Evolutionary conservation across 2,888 invertebrate species (phyloP).

Genomic region (Pheosia gnoma): DNA sequence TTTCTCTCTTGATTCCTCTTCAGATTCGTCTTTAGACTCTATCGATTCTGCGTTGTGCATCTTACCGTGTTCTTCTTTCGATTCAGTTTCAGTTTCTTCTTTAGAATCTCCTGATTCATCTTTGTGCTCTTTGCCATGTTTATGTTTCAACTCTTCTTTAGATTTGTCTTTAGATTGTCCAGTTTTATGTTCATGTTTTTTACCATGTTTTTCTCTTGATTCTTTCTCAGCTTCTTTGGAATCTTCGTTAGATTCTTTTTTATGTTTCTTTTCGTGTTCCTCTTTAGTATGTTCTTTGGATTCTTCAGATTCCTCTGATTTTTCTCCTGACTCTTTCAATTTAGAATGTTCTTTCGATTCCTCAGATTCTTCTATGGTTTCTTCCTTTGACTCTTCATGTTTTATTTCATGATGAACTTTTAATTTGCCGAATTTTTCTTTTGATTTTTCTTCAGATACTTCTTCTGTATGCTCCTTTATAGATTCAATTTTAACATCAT

Average conservation of each 20-base stretch:
- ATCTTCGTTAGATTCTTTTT: neutral
- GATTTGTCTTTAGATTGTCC: slow-evolving; percentile 8
- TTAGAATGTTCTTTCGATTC: neutral
- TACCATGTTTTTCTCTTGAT: neutral
- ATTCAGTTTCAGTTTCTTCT: slow-evolving; percentile 7
- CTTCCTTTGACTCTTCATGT: slow-evolving; percentile 12
- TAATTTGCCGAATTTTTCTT: slow-evolving; percentile 2
- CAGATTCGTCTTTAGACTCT: slow-evolving; percentile 1
- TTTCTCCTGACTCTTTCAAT: neutral
- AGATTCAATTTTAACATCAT: slow-evolving; percentile 55
- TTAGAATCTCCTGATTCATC: neutral
- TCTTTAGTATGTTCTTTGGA: neutral
- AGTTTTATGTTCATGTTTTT: neutral
- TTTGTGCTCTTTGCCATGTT: neutral
- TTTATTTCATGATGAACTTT: neutral
- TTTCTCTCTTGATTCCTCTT: slow-evolving; percentile 9
- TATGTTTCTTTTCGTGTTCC: neutral
- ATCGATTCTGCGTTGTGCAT: neutral
- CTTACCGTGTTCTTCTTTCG: slow-evolving; percentile 3
- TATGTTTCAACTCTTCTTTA: slow-evolving; percentile 5
- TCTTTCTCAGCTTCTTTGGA: slow-evolving; percentile 1
- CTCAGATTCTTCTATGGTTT: slow-evolving; percentile 2
- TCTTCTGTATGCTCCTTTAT: slow-evolving; percentile 36
- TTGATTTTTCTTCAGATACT: slow-evolving; percentile 1
- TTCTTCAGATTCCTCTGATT: neutral